Evolutionary conservation across 2,113 vertebrate genomes (phyloP).

Genomic region (Rhipidura dahli): DNA sequence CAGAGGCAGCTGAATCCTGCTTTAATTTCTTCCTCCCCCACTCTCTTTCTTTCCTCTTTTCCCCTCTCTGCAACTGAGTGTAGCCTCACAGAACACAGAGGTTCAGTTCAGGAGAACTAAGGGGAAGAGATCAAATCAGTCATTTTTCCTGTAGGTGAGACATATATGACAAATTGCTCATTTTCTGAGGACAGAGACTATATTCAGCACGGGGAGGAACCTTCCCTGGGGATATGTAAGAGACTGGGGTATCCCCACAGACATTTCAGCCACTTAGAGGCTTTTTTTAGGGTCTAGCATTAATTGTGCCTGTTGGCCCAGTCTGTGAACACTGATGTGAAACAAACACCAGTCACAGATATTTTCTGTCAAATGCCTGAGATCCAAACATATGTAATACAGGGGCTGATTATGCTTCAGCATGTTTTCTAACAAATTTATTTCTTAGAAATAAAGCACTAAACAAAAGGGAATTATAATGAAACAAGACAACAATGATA

Average conservation of each 20-base stretch:
- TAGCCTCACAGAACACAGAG: neutral
- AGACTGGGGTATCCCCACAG: neutral
- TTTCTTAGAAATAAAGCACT: neutral
- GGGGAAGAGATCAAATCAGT: neutral
- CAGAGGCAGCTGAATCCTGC: neutral
- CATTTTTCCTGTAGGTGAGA: neutral
- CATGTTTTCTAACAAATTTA: constrained; percentile 28
- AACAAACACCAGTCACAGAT: neutral
- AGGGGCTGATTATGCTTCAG: neutral
- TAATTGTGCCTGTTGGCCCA: neutral
- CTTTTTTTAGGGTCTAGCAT: neutral
- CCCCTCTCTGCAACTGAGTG: too few species aligned
- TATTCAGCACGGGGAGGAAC: neutral
- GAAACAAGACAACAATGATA: constrained; percentile 42
- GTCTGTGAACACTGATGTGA: neutral
- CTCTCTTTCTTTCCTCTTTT: neutral
- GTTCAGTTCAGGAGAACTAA: neutral
- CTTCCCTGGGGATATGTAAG: neutral
- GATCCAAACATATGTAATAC: neutral
- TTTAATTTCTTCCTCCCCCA: neutral
- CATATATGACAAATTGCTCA: neutral
- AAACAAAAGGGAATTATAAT: constrained; percentile 55
- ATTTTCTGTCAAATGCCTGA: neutral
- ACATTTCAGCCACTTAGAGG: neutral
- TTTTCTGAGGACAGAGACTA: neutral